phyloP scores from a whole-genome alignment of 64 coral and sea anemone genomes.

The Dendronephthya gigantea region DNA sequence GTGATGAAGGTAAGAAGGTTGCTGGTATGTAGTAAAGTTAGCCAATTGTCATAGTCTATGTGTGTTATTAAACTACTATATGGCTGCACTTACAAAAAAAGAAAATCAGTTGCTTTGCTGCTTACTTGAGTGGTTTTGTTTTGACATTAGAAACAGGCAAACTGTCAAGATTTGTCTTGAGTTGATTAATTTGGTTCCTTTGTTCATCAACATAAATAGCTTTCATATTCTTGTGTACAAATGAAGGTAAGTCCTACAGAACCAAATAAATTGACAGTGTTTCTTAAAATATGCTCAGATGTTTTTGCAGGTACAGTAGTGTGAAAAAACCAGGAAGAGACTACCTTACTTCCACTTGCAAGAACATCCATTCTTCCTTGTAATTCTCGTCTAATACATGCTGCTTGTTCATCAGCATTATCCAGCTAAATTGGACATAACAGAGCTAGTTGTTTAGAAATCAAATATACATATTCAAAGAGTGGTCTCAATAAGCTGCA shows the following conservation, averaged over 20 bases:
- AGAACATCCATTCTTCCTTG: constrained; percentile 55
- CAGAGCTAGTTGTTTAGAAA: too few relatives aligned
- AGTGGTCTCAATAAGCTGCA: too few relatives aligned
- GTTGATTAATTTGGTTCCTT: constrained; percentile 43
- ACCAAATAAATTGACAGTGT: not conserved
- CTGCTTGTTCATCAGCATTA: constrained; percentile 86
- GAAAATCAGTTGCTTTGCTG: not conserved
- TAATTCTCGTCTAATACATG: constrained; percentile 81
- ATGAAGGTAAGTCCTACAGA: constrained; percentile 56
- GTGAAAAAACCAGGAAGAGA: not conserved
- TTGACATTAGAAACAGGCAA: constrained; percentile 65
- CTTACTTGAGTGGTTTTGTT: constrained; percentile 47
- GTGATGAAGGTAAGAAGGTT: too few relatives aligned
- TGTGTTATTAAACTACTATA: not conserved
- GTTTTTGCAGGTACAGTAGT: not conserved
- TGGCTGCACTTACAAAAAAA: not conserved
- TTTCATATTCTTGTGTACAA: constrained; percentile 92
- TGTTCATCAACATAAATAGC: constrained; percentile 85
- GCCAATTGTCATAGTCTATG: not conserved
- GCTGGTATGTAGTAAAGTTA: too few relatives aligned
- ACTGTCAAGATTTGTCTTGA: constrained; percentile 74
- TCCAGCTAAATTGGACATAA: constrained; percentile 46
- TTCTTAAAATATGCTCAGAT: not conserved
- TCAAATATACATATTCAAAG: too few relatives aligned
- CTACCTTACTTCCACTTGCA: constrained; percentile 55